Evolutionary conservation across 2,888 invertebrate genomes (phyloP), one percentile per base, ranked within the genome.

Genomic region (Coecobrya sp.): DNA sequence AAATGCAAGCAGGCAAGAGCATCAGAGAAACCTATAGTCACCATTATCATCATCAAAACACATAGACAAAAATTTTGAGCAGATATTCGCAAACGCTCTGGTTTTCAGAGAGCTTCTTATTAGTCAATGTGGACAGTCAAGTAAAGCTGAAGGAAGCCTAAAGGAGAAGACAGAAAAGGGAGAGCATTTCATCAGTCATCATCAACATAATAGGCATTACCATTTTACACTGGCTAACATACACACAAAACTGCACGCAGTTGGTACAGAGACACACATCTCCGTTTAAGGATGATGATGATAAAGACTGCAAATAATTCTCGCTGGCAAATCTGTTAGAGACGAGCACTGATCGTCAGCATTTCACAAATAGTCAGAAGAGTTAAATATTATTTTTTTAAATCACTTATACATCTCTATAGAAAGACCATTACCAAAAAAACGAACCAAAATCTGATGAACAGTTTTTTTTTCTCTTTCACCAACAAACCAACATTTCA

Each of bases 181-280:
- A 87, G 76, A 87, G 79, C 87, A 87, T 87, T 87, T 87, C 87
- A 62, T 87, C 87, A 87, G 70, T 79, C 59, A 62, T 68, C 86
- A 86, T 79, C 87, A 76, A 79, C 76, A 79, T 79, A 87, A 68
- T 82, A 86, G 86, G 73, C 79, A 86, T 86, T 91, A 86, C 76
- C 86, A 86, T 82, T 84, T 62, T 45, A 45, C 85, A 85, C 86
- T 85, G 73, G 70, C 65, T 2, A 30, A 73, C 70, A 68, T n/a
- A n/a, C 52, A 68, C 89, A 45, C 73, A 42, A 13, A 68, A 19
- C 73, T n/a, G 70, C 84, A 79, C 45, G 55, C 68, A 70, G 81
- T 68, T 62, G 65, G 49, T 81, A 52, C 49, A 87, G 59, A 82
- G 81, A 68, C 27, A 70, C 52, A 79, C 82, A 86, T 81, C 68